phyloP scores from a whole-genome alignment of 2,888 invertebrate species.

The Cyclophora albipunctata region DNA sequence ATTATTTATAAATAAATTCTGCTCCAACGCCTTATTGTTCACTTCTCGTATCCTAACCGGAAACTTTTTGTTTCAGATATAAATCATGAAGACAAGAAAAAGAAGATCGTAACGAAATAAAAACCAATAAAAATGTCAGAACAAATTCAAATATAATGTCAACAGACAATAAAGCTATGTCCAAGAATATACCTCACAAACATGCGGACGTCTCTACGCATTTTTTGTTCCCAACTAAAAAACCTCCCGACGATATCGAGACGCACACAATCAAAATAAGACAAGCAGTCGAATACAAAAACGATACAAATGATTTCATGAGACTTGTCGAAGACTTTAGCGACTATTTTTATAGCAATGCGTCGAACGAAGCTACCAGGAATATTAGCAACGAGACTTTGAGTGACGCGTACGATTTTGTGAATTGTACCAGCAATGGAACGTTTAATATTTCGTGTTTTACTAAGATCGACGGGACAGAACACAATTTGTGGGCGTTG shows the following conservation, averaged over 20 bases:
- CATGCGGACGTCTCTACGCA: constrained; percentile 13
- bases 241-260: constrained; percentile 38
- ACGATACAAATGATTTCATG: constrained; percentile 66
- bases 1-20: no score
- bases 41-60: no score
- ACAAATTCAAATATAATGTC: constrained; percentile 19
- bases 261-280: constrained; percentile 1
- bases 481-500: constrained; percentile 90
- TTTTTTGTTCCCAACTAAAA: constrained; percentile 26
- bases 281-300: constrained; percentile 5
- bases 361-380: constrained; percentile 52
- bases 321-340: constrained; percentile 85
- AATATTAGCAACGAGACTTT: constrained; percentile 48
- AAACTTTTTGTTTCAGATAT: constrained; percentile 11
- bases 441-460: constrained; percentile 70
- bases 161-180: constrained; percentile 30
- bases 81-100: constrained; percentile 19
- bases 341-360: constrained; percentile 82
- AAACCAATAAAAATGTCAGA: background rate
- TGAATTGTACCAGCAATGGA: constrained; percentile 70
- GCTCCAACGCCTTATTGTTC: no score
- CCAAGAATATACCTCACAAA: constrained; percentile 27
- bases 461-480: constrained; percentile 42
- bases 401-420: constrained; percentile 60
- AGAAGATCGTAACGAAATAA: constrained; percentile 17